A percentile compares a stretch with the other conserved stretches of the same genome.
These are phyloP conservation scores for Tigriopus californicus DNA, from an alignment of 2,888 invertebrate genomes.

Conservation along the genomic window DNA sequence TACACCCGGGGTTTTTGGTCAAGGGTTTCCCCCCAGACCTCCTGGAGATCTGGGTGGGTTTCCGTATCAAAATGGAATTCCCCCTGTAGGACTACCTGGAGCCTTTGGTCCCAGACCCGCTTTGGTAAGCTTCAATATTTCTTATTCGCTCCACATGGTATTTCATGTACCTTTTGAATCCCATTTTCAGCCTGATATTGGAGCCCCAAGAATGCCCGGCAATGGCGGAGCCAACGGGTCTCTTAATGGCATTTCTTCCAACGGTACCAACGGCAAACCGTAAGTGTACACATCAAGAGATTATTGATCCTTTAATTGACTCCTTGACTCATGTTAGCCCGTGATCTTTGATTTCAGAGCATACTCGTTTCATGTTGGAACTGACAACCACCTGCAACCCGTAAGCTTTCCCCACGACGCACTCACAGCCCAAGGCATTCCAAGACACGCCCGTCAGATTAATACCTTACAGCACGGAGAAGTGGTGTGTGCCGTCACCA, in stretches of 20 bases:
- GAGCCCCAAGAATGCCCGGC: too few species aligned
- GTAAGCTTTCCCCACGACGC: conserved; percentile 91
- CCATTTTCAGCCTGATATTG: too few species aligned
- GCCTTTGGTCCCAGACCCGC: conserved; percentile 10
- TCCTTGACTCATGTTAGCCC: conserved; percentile 14
- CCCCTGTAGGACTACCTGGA: conserved; percentile 5
- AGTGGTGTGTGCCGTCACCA: conserved; percentile 91
- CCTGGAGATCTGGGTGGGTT: background rate
- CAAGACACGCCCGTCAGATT: conserved; percentile 69
- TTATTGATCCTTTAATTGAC: too few species aligned
- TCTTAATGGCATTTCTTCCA: background rate
- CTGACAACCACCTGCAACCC: conserved; percentile 67
- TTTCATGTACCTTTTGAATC: too few species aligned
- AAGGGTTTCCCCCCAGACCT: conserved; percentile 6
- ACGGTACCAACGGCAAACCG: conserved; percentile 50
- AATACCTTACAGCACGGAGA: conserved; percentile 85
- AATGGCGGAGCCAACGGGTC: background rate
- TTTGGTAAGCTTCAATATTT: background rate
- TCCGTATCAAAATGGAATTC: conserved; percentile 10
- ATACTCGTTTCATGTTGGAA: conserved; percentile 82
- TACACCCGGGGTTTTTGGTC: conserved; percentile 4
- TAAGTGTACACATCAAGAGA: too few species aligned
- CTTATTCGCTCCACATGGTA: too few species aligned
- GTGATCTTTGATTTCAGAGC: conserved; percentile 39
- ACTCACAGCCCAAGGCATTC: conserved; percentile 74